phyloP scores from a whole-genome alignment of 2,797 vertebrate species.

The Poecilia wingei region DNA sequence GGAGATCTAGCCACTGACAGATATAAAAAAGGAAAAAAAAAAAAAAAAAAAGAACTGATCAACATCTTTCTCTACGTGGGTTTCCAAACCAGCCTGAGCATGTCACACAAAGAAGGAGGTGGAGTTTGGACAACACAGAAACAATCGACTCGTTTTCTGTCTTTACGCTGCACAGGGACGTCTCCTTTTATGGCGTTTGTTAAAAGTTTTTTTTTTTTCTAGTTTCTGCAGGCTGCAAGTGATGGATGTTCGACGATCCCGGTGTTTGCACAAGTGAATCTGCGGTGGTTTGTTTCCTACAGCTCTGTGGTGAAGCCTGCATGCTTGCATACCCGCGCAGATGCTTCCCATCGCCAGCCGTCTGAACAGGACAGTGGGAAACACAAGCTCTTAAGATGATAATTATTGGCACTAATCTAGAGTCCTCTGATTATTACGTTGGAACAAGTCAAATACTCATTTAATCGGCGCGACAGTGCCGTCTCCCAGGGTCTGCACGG shows the following conservation, averaged over 20 bases:
- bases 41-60: background rate
- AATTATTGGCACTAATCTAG: constrained; percentile 8
- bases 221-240: constrained; percentile 28
- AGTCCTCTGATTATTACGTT: constrained; percentile 21
- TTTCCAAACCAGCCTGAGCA: constrained; percentile 40
- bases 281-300: constrained; percentile 22
- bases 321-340: constrained; percentile 7
- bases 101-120: constrained; percentile 6
- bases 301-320: constrained; percentile 8
- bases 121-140: background rate
- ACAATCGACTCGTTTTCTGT: constrained; percentile 27
- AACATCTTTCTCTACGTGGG: constrained; percentile 27
- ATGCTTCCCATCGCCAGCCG: constrained; percentile 5
- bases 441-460: constrained; percentile 3
- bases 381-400: background rate
- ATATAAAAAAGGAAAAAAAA: background rate
- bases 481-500: background rate
- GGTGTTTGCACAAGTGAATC: constrained; percentile 54
- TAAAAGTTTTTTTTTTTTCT: constrained; percentile 43
- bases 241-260: constrained; percentile 46
- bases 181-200: constrained; percentile 42
- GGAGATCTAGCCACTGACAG: constrained; percentile 9
- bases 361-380: background rate
- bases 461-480: background rate
- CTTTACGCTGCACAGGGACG: background rate